Base-by-base conservation (phyloP, 92 coral and sea anemone genomes). In the Epizoanthus scotinus region DNA sequence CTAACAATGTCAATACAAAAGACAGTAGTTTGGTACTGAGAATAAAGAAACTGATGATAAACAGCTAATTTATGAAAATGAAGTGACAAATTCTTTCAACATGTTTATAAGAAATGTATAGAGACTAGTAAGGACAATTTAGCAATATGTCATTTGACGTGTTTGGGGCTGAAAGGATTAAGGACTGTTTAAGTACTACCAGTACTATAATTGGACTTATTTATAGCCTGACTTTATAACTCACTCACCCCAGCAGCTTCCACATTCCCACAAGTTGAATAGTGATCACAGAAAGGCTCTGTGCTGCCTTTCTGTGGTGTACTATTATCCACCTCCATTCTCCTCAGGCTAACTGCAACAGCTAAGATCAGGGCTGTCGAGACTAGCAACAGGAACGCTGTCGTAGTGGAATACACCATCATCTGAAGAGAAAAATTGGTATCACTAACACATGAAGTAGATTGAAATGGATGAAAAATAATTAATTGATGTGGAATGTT, bases 241-340 rank as follows among this genome's bases (percentile, higher is more conserved):
- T 28, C 49, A 70, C 97, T 83, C 77, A 95, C 99, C 85, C 94
- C 99, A 20, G 99, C 98, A 28, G 99, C 98, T 64, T 95, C 98
- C 26, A 95, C 89, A 71, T 93, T 95, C 19, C 94, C 94, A 79
- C 99, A 95, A 17, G 84, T 86, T 75, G 0, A 6, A 9, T 19
- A 14, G 6, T 4, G 21, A 17, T 0, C 20, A 78, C 24, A 50
- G 22, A 6, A 2, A 8, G 0, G 44, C 10, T 65, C 38, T 3
- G 21, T 20, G 18, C 18, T 57, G 13, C 17, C 47, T 26, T 44
- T 44, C 3, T 17, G 31, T 12, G 18, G 79, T 1, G 19, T 6
- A n/a, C 22, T 20, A 24, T 18, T 2, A 28, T 10, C 18, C 49
- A 24, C 88, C 52, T 79, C 83, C 34, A 67, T 49, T 36, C 85